Conservation (phyloP, 2,888 invertebrate species). For the Diaprepes abbreviatus region DNA sequence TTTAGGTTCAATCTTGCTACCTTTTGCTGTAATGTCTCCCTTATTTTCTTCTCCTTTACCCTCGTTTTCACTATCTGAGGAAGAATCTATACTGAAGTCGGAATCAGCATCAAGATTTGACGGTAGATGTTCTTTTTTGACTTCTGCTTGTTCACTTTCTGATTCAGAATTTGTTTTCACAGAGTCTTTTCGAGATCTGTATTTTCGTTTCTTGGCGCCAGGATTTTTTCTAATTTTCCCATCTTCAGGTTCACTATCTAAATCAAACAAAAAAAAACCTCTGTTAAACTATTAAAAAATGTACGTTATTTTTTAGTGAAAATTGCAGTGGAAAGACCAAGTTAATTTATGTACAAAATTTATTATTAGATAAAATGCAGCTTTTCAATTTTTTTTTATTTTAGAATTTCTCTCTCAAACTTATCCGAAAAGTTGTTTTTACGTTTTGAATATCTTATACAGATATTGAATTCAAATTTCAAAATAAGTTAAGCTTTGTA, state of each 20-base stretch:
- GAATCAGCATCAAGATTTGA: conserved; percentile 81
- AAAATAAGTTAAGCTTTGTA: too few species aligned
- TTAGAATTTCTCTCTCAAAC: too few species aligned
- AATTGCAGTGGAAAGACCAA: too few species aligned
- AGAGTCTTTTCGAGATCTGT: conserved; percentile 72
- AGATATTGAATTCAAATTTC: too few species aligned
- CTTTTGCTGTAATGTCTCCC: conserved; percentile 49
- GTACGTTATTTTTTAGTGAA: too few species aligned
- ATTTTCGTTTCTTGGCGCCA: conserved; percentile 69
- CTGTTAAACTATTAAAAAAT: too few species aligned
- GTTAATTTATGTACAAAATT: too few species aligned
- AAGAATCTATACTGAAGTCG: conserved; percentile 77
- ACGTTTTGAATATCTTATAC: too few species aligned
- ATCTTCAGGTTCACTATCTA: conserved; percentile 43
- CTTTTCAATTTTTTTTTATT: too few species aligned
- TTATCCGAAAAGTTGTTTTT: too few species aligned
- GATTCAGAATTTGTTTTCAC: conserved; percentile 65
- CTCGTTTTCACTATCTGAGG: conserved; percentile 67
- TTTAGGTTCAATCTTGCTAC: conserved; percentile 47
- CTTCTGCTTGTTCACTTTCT: conserved; percentile 64
- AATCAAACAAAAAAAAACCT: background rate
- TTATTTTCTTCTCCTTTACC: conserved; percentile 53
- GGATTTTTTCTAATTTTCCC: conserved; percentile 32
- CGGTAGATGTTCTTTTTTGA: conserved; percentile 67
- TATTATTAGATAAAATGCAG: too few species aligned